phyloP scores from a whole-genome alignment of 2,888 invertebrate genomes.

The Stenichneumon culpator region DNA sequence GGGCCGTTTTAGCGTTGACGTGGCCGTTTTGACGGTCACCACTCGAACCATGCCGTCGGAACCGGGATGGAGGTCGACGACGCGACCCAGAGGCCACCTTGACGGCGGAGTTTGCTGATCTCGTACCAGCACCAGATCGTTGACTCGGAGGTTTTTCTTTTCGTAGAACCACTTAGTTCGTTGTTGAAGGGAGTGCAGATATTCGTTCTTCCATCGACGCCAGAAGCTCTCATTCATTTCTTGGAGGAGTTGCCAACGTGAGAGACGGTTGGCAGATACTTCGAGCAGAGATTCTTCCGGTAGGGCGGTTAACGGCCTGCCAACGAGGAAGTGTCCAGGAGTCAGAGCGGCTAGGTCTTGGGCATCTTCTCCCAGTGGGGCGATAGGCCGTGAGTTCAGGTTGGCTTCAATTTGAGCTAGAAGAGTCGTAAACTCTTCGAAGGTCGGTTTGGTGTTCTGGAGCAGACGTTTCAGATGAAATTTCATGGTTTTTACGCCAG shows the following conservation, averaged over 20 bases:
- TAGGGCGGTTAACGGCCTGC: slow-evolving; percentile 14
- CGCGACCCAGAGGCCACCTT: slow-evolving; percentile 48
- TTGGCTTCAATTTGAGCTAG: slow-evolving; percentile 60
- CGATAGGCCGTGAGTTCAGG: slow-evolving; percentile 60
- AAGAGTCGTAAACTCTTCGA: slow-evolving; percentile 59
- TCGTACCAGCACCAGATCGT: slow-evolving; percentile 70
- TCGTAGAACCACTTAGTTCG: slow-evolving; percentile 71
- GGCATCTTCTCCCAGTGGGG: slow-evolving; percentile 56
- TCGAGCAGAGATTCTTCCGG: slow-evolving; percentile 61
- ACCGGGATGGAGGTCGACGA: slow-evolving; percentile 71
- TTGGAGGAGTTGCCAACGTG: slow-evolving; percentile 68
- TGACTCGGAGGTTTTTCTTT: slow-evolving; percentile 24
- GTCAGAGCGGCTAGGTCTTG: slow-evolving; percentile 64
- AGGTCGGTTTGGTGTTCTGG: slow-evolving; percentile 43
- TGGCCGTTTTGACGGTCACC: slow-evolving; percentile 67
- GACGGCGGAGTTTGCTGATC: slow-evolving; percentile 63
- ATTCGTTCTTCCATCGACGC: slow-evolving; percentile 72
- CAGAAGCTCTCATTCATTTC: slow-evolving; percentile 69
- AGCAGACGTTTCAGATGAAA: slow-evolving; percentile 60
- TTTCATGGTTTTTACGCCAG: slow-evolving; percentile 62
- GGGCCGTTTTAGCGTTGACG: not conserved
- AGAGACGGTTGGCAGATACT: slow-evolving; percentile 68
- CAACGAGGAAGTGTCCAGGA: slow-evolving; percentile 75
- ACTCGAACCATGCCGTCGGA: slow-evolving; percentile 70
- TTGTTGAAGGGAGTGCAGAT: slow-evolving; percentile 71